Percentiles rank a stretch among this genome's conserved stretches.
Conservation (phyloP, 1,140 invertebrate species). For the Drosophila varians region DNA sequence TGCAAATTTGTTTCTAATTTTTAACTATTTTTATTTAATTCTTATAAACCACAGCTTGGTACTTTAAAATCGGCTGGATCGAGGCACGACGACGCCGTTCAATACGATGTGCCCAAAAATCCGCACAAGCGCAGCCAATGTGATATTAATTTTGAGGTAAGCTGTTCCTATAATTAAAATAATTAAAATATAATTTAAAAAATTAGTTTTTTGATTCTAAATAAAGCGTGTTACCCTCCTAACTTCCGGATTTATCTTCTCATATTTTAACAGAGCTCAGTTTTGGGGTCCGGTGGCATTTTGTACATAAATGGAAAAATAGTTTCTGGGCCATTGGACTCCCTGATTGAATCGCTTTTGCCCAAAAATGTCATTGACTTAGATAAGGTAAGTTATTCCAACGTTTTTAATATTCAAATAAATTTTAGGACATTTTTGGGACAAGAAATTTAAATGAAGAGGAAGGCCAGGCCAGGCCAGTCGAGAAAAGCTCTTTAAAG, state of each 20-base stretch:
- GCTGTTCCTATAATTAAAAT: slow-evolving; percentile 49
- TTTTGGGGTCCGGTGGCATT: slow-evolving; percentile 75
- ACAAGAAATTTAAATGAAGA: not conserved
- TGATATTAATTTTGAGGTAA: slow-evolving; percentile 79
- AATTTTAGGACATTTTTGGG: not conserved
- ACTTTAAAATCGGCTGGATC: slow-evolving; percentile 29
- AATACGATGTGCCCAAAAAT: slow-evolving; percentile 77
- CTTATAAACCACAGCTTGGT: slow-evolving; percentile 46
- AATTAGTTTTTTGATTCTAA: no score
- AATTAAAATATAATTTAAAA: no score
- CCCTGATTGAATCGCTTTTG: slow-evolving; percentile 68
- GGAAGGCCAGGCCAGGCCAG: not conserved
- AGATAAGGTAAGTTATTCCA: slow-evolving; percentile 67
- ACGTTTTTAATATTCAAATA: not conserved
- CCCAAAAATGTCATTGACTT: slow-evolving; percentile 74
- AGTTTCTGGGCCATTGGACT: slow-evolving; percentile 79
- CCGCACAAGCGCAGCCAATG: slow-evolving; percentile 67
- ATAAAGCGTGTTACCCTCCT: not conserved
- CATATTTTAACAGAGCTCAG: slow-evolving; percentile 59
- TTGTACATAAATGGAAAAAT: slow-evolving; percentile 81
- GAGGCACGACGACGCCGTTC: slow-evolving; percentile 50
- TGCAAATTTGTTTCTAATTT: no score
- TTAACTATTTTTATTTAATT: not conserved
- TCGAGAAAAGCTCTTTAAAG: not conserved
- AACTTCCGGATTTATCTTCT: not conserved